phyloP scores from a whole-genome alignment of 1,140 invertebrate species.

The Panagrolaimus sp. region DNA sequence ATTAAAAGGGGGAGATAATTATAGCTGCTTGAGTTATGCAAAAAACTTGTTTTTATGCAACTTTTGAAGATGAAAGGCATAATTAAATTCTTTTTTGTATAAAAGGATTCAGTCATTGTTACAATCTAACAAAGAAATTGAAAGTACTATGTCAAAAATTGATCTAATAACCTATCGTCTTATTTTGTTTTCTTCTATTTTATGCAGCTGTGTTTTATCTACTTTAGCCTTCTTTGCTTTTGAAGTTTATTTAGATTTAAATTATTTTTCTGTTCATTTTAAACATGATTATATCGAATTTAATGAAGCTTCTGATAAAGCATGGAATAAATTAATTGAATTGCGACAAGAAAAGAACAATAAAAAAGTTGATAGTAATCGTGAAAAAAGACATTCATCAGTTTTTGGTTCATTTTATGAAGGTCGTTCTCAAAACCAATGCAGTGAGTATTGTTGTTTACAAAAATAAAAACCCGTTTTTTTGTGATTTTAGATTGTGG shows the following conservation, averaged over 20 bases:
- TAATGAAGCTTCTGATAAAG: conserved; percentile 1
- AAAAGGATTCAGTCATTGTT: neutral
- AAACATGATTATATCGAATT: neutral
- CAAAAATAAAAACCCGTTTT: conserved; percentile 11
- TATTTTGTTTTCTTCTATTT: neutral
- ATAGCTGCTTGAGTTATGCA: too few species aligned
- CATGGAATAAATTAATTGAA: conserved; percentile 2
- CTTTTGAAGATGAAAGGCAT: neutral
- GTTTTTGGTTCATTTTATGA: neutral
- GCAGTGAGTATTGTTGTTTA: conserved; percentile 15
- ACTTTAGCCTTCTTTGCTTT: neutral
- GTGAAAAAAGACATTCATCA: neutral
- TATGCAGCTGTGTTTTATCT: neutral
- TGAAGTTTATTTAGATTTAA: neutral
- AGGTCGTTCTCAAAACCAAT: neutral
- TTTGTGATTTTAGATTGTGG: conserved; percentile 1
- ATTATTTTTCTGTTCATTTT: neutral
- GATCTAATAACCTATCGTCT: neutral
- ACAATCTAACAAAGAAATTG: neutral
- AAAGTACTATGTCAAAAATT: neutral
- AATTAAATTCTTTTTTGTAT: neutral
- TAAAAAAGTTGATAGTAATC: neutral
- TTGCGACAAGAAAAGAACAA: neutral
- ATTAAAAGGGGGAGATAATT: neutral
- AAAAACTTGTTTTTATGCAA: too few species aligned